Evolutionary conservation across 2,888 invertebrate genomes (phyloP), one percentile per base, ranked within the genome.

Genomic region (Caenorhabditis sulstoni): DNA sequence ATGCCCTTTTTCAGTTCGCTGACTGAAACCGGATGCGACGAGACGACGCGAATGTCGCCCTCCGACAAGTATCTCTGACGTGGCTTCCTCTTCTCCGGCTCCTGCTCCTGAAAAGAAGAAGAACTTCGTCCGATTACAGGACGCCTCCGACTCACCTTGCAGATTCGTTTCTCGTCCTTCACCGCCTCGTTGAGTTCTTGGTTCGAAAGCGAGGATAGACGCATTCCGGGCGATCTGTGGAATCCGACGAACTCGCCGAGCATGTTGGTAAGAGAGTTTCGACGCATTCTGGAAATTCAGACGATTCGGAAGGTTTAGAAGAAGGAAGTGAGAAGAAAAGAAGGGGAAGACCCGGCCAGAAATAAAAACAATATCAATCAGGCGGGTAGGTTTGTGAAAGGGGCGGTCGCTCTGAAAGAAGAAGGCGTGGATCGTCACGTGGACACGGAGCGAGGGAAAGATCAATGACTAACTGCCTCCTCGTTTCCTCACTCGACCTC

Each of bases 201-300:
- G 23, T 71, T 78, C 1, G 71, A 71, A 5, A 50, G 57, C 14
- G 71, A 71, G 1, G 66, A 61, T 9, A 78, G 79, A 53, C 76
- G 62, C 55, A 85, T 84, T 71, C 85, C 87, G 18, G 87, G 87
- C 9, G 82, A 80, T 71, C 84, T 79, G 73, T 84, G 81, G 59
- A 86, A 73, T 20, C 82, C 86, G 44, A 87, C 87, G 61, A 87
- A 87, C 57, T 87, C 86, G 68, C 84, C 84, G 23, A 87, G 79
- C 84, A 87, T 82, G 47, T 81, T 82, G 20, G 85, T 71, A 23
- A 87, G 67, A 18, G 87, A 82, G 66, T 83, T 84, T 67, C 83
- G 70, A 47, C 85, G 79, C 70, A 77, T 81, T 78, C 61, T 79
- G 55, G 14, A 45, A 47, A 3, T 20, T 58, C 57, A 22, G n/a